Percentiles rank a stretch among this genome's conserved stretches.
Evolutionary conservation across 2,113 vertebrate genomes (phyloP).

Genomic region (Shinisaurus crocodilurus): DNA sequence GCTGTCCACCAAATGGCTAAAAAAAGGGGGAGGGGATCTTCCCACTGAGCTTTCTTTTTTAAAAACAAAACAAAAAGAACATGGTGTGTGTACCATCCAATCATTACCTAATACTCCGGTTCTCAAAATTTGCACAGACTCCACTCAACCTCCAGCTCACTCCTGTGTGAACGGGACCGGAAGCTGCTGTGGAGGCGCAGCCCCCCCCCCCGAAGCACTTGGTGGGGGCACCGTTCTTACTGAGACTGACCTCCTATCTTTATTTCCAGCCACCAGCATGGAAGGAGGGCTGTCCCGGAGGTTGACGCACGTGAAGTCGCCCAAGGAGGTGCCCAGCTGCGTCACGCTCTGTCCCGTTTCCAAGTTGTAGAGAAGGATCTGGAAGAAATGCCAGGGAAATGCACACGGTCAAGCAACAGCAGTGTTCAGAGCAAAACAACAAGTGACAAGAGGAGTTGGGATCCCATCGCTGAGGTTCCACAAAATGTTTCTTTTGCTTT

Average conservation of each 20-base stretch:
- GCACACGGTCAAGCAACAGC: accelerated
- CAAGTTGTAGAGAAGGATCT: constrained; percentile 92
- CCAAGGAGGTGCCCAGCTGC: constrained; percentile 84
- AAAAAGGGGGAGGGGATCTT: constrained; percentile 54
- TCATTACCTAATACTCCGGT: constrained; percentile 70
- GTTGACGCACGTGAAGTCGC: constrained; percentile 92
- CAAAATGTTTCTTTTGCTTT: neutral
- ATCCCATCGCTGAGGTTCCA: neutral
- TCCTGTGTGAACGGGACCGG: neutral
- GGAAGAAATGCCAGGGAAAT: constrained; percentile 32
- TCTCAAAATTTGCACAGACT: constrained; percentile 45
- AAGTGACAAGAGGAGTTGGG: accelerated
- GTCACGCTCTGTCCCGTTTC: constrained; percentile 84
- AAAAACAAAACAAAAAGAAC: constrained; percentile 58
- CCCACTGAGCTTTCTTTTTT: constrained; percentile 59
- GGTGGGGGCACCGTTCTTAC: neutral
- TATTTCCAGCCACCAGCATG: constrained; percentile 93
- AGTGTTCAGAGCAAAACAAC: accelerated
- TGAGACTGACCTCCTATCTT: constrained; percentile 88
- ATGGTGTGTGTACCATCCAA: constrained; percentile 62
- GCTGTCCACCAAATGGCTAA: constrained; percentile 77
- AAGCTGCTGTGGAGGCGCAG: neutral
- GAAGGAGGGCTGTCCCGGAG: constrained; percentile 84
- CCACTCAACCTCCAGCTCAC: neutral
- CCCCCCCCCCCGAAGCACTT: neutral